Percentiles rank a stretch among this genome's conserved stretches.
Conservation (phyloP, 2,797 vertebrate species). For the Microctenopoma steveboyesi region DNA sequence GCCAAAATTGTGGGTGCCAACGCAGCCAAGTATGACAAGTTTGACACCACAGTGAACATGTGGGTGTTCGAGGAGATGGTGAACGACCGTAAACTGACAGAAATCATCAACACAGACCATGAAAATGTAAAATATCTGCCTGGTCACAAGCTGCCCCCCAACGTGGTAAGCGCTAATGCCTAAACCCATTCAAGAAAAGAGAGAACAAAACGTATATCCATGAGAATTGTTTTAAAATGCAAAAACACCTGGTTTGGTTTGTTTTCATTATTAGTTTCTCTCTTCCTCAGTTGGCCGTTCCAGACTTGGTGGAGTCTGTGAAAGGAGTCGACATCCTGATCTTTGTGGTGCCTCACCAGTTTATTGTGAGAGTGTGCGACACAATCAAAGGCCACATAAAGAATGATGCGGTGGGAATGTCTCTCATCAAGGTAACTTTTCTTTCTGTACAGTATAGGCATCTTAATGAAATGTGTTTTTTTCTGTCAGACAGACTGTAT, state of each 20-base stretch:
- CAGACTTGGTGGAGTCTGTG: conserved; percentile 90
- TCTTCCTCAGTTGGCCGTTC: conserved; percentile 87
- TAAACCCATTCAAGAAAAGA: background rate
- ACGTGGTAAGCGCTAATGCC: conserved; percentile 85
- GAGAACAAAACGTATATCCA: background rate
- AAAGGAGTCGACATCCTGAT: conserved; percentile 90
- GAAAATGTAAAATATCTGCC: conserved; percentile 97
- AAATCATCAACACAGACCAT: conserved; percentile 96
- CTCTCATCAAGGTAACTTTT: conserved; percentile 92
- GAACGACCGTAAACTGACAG: conserved; percentile 88
- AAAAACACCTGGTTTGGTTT: background rate
- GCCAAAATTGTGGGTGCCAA: conserved; percentile 95
- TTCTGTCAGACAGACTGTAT: background rate
- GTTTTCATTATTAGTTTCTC: background rate
- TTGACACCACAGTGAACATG: conserved; percentile 91
- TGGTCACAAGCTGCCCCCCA: conserved; percentile 93
- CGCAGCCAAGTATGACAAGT: conserved; percentile 83
- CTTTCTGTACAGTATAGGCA: background rate
- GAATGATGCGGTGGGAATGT: conserved; percentile 89
- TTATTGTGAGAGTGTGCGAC: conserved; percentile 90
- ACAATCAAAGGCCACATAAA: conserved; percentile 93
- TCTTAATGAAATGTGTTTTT: background rate
- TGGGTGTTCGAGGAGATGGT: conserved; percentile 97
- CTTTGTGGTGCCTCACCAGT: conserved; percentile 98
- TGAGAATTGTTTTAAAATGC: background rate